A percentile compares a stretch with the other conserved stretches of the same genome.
Conservation (phyloP, 2,113 vertebrate genomes). For the Lophius piscatorius region DNA sequence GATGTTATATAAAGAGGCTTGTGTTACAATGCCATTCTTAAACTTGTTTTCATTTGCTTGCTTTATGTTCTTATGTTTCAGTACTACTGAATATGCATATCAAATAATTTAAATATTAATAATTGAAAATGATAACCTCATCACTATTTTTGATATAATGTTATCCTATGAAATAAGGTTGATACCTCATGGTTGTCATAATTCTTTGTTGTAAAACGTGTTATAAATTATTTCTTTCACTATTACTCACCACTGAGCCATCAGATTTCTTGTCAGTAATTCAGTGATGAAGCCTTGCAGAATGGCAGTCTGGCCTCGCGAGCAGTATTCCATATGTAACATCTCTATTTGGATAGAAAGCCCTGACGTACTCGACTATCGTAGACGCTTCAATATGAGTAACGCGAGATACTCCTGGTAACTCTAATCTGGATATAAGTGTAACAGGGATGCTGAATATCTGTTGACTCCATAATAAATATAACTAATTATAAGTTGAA, state of each 20-base stretch:
- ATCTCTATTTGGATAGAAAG: slow-evolving; percentile 38
- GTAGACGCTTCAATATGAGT: slow-evolving; percentile 17
- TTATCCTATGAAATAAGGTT: too few relatives aligned
- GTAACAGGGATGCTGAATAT: slow-evolving; percentile 4
- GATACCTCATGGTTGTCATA: too few relatives aligned
- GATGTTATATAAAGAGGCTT: too few relatives aligned
- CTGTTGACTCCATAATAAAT: not conserved
- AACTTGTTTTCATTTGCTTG: too few relatives aligned
- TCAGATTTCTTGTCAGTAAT: slow-evolving; percentile 31
- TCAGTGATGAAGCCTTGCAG: slow-evolving; percentile 21
- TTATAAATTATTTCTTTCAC: slow-evolving; percentile 2
- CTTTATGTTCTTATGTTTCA: too few relatives aligned
- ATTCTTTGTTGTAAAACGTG: too few relatives aligned
- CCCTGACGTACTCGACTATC: slow-evolving; percentile 26
- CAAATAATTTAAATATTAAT: not conserved
- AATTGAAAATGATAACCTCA: not conserved
- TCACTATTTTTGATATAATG: too few relatives aligned
- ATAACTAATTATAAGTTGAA: slow-evolving; percentile 1
- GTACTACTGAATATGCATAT: too few relatives aligned
- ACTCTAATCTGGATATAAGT: slow-evolving; percentile 3
- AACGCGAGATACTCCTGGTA: slow-evolving; percentile 7
- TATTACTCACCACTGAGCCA: slow-evolving; percentile 13
- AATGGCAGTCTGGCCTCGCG: slow-evolving; percentile 61
- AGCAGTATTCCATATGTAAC: slow-evolving; percentile 22
- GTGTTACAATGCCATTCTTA: too few relatives aligned